Evolutionary conservation across 2,888 invertebrate genomes (phyloP), one percentile per base, ranked within the genome.

Genomic region (Thymelicus acteon): DNA sequence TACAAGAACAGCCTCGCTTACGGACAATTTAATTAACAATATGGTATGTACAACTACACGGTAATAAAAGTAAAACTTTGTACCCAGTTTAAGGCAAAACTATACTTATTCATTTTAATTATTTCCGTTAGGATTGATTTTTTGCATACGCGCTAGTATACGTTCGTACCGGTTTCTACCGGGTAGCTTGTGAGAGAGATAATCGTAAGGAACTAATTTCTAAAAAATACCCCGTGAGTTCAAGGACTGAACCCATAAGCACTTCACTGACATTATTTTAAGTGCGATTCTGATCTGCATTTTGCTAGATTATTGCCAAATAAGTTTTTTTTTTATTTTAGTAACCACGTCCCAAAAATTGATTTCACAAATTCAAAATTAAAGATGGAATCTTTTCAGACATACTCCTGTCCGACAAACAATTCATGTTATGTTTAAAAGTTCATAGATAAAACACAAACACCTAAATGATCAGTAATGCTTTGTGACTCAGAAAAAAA

Each of bases 71-170:
- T 54, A 37, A 67, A 60, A 47, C 61, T 68, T 61, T 61, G 67
- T 61, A 61, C 67, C 61, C 52, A 67, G 52, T 61, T 44, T 61
- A 67, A 67, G 61, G 67, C 61, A 61, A 67, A 61, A 54, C 58
- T 37, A 54, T 67, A 47, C 52, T 52, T 19, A 52, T 66, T 15
- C 7, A 24, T 52, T 47, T 52, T 39, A 63, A 63, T 49, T n/a
- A 13, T 47, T 48, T 44, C 48, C 31, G 6, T 63, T 52, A 31
- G n/a, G 49, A 13, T 49, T 13, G 15, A 39, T 52, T 63, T 5
- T 39, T 58, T n/a, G 39, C 37, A 7, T 39, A 39, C 7, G 37
- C 58, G 37, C 37, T 44, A 4, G 8, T 44, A 10, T 44, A 31
- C 24, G 7, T 39, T n/a, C n/a, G 19, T 39, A 31, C n/a, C 49